Evolutionary conservation across 2,888 invertebrate species (phyloP).

Genomic region (Patella pellucida): DNA sequence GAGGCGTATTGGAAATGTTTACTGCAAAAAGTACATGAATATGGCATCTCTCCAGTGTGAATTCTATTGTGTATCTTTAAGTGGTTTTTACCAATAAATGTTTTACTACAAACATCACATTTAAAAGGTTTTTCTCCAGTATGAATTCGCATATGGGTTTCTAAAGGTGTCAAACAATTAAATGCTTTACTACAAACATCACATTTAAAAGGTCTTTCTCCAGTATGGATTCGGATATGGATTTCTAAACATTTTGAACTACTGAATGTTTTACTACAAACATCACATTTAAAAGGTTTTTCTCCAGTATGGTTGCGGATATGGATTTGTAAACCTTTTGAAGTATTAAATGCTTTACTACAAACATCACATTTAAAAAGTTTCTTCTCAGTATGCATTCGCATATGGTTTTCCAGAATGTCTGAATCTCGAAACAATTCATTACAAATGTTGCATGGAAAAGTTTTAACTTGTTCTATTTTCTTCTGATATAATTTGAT

Average conservation of each 20-base stretch:
- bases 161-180: too few species aligned
- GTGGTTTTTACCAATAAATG: too few species aligned
- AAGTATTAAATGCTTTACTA: neutral
- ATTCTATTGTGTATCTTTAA: too few species aligned
- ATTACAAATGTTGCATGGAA: neutral
- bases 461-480: too few species aligned
- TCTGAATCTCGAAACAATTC: neutral
- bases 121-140: too few species aligned
- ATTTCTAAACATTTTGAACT: neutral
- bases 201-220: slow-evolving; percentile 17
- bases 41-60: too few species aligned
- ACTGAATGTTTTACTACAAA: neutral
- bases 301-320: neutral
- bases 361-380: slow-evolving; percentile 1
- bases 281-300: slow-evolving; percentile 16
- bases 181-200: too few species aligned
- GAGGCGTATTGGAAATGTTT: neutral
- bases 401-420: neutral
- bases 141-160: too few species aligned
- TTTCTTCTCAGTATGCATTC: neutral
- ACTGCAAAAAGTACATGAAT: too few species aligned
- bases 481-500: too few species aligned
- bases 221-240: slow-evolving; percentile 14
- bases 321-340: neutral
- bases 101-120: too few species aligned